phyloP scores from a whole-genome alignment of 2,113 vertebrate species.

The Pyxicephalus adspersus region DNA sequence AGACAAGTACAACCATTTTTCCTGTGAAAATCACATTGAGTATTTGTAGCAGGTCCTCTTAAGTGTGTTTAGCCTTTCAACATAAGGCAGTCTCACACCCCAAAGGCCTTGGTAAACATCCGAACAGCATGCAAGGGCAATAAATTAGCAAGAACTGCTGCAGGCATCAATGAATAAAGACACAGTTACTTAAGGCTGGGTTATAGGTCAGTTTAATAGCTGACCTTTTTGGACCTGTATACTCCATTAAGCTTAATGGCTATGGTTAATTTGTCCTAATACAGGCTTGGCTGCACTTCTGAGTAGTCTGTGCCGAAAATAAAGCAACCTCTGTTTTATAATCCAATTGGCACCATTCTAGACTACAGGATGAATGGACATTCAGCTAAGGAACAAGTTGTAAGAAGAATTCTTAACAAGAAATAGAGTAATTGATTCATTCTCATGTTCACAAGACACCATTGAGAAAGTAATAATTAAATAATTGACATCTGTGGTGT shows the following conservation, averaged over 20 bases:
- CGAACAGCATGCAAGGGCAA: constrained; percentile 14
- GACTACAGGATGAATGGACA: constrained; percentile 34
- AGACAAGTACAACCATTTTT: too few relatives aligned
- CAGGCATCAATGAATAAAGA: constrained; percentile 50
- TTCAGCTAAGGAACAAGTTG: constrained; percentile 28
- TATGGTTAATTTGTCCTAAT: constrained; percentile 54
- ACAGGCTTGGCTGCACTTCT: constrained; percentile 46
- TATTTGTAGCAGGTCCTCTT: not conserved
- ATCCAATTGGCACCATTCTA: constrained; percentile 44
- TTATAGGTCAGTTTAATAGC: constrained; percentile 51
- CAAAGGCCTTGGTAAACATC: constrained; percentile 32
- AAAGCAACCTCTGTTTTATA: constrained; percentile 53
- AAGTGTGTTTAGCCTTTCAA: not conserved
- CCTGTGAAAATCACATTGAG: not conserved
- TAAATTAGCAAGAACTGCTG: constrained; percentile 46
- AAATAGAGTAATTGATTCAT: constrained; percentile 12
- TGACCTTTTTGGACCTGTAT: constrained; percentile 43
- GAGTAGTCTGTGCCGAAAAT: constrained; percentile 35
- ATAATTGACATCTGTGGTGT: constrained; percentile 22
- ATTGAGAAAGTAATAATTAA: constrained; percentile 25
- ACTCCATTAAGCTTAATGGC: constrained; percentile 52
- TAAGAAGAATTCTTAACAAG: constrained; percentile 26
- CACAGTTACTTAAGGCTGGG: constrained; percentile 42
- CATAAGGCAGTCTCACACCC: not conserved
- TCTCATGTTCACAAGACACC: constrained; percentile 15